These are phyloP conservation scores for Drosophila lowei DNA, from an alignment of 1,140 invertebrate genomes.

Conservation along the genomic window DNA sequence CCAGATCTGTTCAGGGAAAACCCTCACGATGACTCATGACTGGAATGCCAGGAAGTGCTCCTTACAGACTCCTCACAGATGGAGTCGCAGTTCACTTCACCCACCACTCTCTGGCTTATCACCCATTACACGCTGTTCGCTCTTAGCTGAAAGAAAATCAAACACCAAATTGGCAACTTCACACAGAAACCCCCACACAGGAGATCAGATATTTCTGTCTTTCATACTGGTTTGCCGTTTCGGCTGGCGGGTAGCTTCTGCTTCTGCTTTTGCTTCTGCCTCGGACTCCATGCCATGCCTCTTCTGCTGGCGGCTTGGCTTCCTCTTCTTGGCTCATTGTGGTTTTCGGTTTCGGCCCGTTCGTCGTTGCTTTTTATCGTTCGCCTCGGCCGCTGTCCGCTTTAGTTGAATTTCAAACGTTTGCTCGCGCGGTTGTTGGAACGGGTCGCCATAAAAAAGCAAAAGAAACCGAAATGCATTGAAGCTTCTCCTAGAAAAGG, in stretches of 20 bases:
- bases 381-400: conserved; percentile 46
- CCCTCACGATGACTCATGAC: conserved; percentile 54
- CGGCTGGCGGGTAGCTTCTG: conserved; percentile 73
- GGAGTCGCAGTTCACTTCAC: background rate
- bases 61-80: conserved; percentile 3
- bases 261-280: conserved; percentile 64
- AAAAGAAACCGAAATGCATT: conserved; percentile 18
- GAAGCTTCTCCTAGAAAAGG: conserved; percentile 11
- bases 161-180: conserved; percentile 57
- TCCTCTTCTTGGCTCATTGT: conserved; percentile 20
- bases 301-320: background rate
- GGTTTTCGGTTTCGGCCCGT: conserved; percentile 27
- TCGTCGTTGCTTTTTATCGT: conserved; percentile 66
- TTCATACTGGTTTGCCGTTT: conserved; percentile 64
- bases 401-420: conserved; percentile 80
- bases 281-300: conserved; percentile 10
- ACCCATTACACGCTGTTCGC: conserved; percentile 13
- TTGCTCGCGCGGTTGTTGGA: conserved; percentile 68
- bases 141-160: conserved; percentile 58
- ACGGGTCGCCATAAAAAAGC: conserved; percentile 14
- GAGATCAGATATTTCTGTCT: conserved; percentile 40
- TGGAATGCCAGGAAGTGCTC: conserved; percentile 21
- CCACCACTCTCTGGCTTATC: conserved; percentile 4
- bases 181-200: conserved; percentile 32
- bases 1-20: conserved; percentile 37